A percentile compares a stretch with the other conserved stretches of the same genome.
These are phyloP conservation scores for Grapholita molesta DNA, from an alignment of 1,140 invertebrate species.

Conservation along the genomic window DNA sequence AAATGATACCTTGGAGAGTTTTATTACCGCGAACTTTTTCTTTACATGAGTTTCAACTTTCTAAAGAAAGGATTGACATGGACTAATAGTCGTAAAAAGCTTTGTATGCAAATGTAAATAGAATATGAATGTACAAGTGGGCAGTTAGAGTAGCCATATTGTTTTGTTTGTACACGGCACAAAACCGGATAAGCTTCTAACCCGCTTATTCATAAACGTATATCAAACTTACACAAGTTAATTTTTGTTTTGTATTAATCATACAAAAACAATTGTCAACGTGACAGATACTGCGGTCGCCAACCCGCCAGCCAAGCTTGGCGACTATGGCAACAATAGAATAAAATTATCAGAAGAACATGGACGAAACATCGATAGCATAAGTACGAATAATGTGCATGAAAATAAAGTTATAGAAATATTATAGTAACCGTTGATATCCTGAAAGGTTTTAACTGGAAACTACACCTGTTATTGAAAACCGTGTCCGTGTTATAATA, in stretches of 20 bases:
- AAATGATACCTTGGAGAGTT: not conserved
- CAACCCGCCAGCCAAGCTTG: too few species aligned
- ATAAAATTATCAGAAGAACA: too few species aligned
- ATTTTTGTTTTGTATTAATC: too few species aligned
- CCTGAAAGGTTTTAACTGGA: not conserved
- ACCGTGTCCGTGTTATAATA: not conserved
- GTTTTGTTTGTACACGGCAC: not conserved
- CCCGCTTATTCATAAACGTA: too few species aligned
- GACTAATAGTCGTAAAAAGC: slow-evolving; percentile 10
- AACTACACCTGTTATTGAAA: not conserved
- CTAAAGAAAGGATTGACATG: slow-evolving; percentile 7
- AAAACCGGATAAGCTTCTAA: too few species aligned
- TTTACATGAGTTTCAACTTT: not conserved
- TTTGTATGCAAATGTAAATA: slow-evolving; percentile 15
- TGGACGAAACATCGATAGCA: not conserved
- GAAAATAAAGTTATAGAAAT: not conserved
- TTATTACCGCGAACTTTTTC: not conserved
- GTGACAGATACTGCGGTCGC: too few species aligned
- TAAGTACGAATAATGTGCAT: not conserved
- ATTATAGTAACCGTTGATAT: not conserved
- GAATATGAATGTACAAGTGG: not conserved
- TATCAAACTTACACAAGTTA: too few species aligned
- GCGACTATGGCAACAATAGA: too few species aligned
- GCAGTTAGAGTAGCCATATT: not conserved
- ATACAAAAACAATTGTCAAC: too few species aligned